phyloP scores from a whole-genome alignment of 2,888 invertebrate species.

The Coelinius sp. region DNA sequence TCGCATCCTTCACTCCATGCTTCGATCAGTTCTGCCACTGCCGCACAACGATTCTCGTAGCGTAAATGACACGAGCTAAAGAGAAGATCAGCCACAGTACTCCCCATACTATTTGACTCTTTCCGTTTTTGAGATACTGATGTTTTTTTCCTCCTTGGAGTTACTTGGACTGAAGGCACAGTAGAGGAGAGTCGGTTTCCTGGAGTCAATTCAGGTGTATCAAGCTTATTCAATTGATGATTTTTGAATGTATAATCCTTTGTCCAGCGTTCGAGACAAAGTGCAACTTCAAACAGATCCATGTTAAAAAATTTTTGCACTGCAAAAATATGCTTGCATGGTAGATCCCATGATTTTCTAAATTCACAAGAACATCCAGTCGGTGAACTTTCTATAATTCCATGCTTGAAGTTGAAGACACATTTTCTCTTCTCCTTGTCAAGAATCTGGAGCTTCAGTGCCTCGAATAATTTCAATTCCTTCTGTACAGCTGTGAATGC shows the following conservation, averaged over 20 bases:
- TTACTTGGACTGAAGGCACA: neutral
- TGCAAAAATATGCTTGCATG: constrained; percentile 33
- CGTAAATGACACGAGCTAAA: neutral
- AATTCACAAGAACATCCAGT: constrained; percentile 8
- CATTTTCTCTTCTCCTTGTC: neutral
- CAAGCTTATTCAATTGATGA: neutral
- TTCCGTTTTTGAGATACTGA: neutral
- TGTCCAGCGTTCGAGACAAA: constrained; percentile 28
- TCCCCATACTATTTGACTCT: neutral
- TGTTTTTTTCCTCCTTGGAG: neutral
- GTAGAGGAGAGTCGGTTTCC: neutral
- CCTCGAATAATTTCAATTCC: neutral
- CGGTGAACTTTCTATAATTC: neutral
- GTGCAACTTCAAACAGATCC: neutral
- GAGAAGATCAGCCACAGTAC: neutral
- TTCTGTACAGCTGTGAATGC: neutral
- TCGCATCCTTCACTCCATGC: neutral
- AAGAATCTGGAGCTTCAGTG: neutral
- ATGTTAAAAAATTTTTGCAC: neutral
- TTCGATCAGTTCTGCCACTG: neutral
- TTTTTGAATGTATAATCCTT: constrained; percentile 22
- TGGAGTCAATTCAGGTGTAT: neutral
- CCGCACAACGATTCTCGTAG: neutral
- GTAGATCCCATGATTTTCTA: neutral
- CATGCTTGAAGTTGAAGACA: neutral